These are phyloP conservation scores for Todiramphus chloris DNA, from an alignment of 2,113 vertebrate species.

Conservation along the genomic window DNA sequence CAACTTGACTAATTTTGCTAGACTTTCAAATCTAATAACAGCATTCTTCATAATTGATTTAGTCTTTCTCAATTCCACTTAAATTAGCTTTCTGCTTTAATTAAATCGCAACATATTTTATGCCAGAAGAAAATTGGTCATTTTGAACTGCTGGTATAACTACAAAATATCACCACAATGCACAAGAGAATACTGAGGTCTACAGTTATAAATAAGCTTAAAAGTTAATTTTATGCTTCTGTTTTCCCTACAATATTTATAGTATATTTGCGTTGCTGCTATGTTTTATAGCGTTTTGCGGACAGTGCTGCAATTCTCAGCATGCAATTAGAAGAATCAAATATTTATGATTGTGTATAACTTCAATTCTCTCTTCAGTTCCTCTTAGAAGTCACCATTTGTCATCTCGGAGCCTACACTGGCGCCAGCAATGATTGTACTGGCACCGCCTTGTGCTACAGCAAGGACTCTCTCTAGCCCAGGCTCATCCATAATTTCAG, in stretches of 20 bases:
- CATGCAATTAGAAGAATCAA: slow-evolving; percentile 37
- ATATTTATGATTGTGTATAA: slow-evolving; percentile 43
- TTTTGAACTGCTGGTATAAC: slow-evolving; percentile 35
- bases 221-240: slow-evolving; percentile 28
- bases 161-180: neutral
- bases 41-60: slow-evolving; percentile 38
- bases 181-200: neutral
- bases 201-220: neutral
- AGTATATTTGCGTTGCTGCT: slow-evolving; percentile 22
- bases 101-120: slow-evolving; percentile 41
- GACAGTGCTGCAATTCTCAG: slow-evolving; percentile 25
- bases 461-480: neutral
- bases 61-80: slow-evolving; percentile 19
- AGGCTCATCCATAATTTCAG: slow-evolving; percentile 16
- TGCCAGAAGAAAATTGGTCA: slow-evolving; percentile 21
- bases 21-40: slow-evolving; percentile 23
- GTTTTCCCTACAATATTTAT: slow-evolving; percentile 23
- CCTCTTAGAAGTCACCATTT: neutral
- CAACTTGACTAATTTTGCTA: slow-evolving; percentile 11
- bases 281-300: slow-evolving; percentile 29
- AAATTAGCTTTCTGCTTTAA: slow-evolving; percentile 53
- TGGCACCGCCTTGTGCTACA: neutral
- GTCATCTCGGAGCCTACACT: neutral
- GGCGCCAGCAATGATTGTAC: neutral
- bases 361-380: slow-evolving; percentile 7